Evolutionary conservation across 1,140 invertebrate genomes (phyloP).

Genomic region (Ips typographus): DNA sequence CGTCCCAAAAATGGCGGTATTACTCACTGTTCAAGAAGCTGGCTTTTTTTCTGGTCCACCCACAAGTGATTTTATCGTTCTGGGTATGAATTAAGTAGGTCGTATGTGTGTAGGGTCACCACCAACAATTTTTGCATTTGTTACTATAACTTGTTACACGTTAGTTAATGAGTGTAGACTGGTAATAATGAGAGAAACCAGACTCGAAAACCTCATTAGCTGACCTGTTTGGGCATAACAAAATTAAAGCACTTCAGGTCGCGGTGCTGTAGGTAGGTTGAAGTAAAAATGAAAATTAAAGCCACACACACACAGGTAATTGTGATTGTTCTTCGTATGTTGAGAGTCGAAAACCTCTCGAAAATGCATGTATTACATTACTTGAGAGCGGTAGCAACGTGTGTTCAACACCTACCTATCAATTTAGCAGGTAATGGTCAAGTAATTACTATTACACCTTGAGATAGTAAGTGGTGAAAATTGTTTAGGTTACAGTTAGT

Average conservation of each 20-base stretch:
- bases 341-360: too few species aligned
- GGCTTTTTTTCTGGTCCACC: not conserved
- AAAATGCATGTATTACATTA: too few species aligned
- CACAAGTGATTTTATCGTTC: not conserved
- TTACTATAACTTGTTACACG: not conserved
- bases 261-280: not conserved
- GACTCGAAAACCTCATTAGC: not conserved
- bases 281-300: too few species aligned
- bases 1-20: not conserved
- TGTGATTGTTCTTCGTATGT: too few species aligned
- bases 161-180: not conserved
- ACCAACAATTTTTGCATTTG: not conserved
- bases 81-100: too few species aligned
- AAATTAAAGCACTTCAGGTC: slow-evolving; percentile 3
- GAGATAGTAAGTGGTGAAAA: too few species aligned
- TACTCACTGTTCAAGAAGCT: not conserved
- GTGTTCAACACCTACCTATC: too few species aligned
- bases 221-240: not conserved
- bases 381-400: too few species aligned
- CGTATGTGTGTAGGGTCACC: not conserved
- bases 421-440: too few species aligned
- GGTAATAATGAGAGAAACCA: not conserved
- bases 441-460: too few species aligned
- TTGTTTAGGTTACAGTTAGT: too few species aligned
- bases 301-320: too few species aligned